A percentile compares a stretch with the other conserved stretches of the same genome.
Evolutionary conservation across 2,888 invertebrate genomes (phyloP).

Genomic region (Polyommatus iphigenia): DNA sequence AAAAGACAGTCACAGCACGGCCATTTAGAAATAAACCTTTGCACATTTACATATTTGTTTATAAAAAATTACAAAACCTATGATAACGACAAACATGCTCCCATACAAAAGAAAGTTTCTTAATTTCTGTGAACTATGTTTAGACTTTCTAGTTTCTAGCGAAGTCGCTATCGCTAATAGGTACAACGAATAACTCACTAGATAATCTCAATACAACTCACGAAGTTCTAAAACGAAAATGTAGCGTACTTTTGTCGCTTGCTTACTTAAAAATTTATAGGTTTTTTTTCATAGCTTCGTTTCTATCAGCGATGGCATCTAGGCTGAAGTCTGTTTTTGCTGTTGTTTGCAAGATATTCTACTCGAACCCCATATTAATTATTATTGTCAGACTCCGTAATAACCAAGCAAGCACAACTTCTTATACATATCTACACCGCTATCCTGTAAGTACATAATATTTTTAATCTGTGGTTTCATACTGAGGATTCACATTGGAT

Average conservation of each 20-base stretch:
- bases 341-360: neutral
- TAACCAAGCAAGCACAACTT: neutral
- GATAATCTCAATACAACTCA: too few species aligned
- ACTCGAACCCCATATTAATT: neutral
- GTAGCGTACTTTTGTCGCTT: too few species aligned
- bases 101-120: neutral
- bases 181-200: too few species aligned
- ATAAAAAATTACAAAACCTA: conserved; percentile 14
- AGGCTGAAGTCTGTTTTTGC: neutral
- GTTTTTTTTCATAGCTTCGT: neutral
- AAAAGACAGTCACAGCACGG: neutral
- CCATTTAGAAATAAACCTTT: neutral
- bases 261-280: neutral
- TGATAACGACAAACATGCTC: neutral
- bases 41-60: neutral
- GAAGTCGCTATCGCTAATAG: neutral
- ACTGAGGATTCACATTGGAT: conserved; percentile 37
- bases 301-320: neutral
- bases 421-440: conserved; percentile 15
- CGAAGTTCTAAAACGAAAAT: too few species aligned
- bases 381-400: conserved; percentile 17
- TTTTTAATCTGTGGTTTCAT: conserved; percentile 40
- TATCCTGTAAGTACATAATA: conserved; percentile 41
- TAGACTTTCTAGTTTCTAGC: too few species aligned
- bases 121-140: neutral